phyloP scores from a whole-genome alignment of 2,113 vertebrate species.

The Pimephales promelas region DNA sequence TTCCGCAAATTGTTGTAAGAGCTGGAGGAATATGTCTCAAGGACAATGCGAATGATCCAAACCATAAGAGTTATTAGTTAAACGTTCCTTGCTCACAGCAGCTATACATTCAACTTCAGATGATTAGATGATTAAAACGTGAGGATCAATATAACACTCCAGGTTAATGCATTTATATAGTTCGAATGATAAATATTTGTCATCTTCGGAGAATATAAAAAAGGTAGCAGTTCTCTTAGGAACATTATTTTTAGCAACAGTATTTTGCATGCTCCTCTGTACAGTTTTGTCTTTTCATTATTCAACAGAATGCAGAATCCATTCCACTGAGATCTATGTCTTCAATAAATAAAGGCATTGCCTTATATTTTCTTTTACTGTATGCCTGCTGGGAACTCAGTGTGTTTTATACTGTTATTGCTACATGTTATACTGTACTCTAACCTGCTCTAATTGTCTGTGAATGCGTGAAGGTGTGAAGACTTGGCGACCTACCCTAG shows the following conservation, averaged over 20 bases:
- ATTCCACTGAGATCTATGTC: conserved; percentile 2
- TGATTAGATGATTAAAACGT: not conserved
- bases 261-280: not conserved
- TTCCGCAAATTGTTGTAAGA: conserved; percentile 20
- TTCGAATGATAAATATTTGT: not conserved
- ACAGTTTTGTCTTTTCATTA: conserved; percentile 18
- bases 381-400: not conserved
- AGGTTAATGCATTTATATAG: not conserved
- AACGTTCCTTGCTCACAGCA: not conserved
- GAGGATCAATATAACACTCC: not conserved
- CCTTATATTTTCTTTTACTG: not conserved
- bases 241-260: too few relatives aligned
- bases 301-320: not conserved
- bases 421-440: not conserved
- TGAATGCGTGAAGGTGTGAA: too few relatives aligned
- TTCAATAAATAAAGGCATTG: not conserved
- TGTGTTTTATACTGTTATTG: not conserved
- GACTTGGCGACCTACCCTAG: too few relatives aligned
- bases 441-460: not conserved
- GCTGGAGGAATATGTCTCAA: conserved; percentile 20
- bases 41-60: conserved; percentile 27
- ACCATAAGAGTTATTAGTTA: conserved; percentile 4
- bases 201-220: not conserved
- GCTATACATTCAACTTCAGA: not conserved
- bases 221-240: not conserved